Base-by-base conservation (phyloP, 2,113 vertebrate genomes). In the Vidua macroura region DNA sequence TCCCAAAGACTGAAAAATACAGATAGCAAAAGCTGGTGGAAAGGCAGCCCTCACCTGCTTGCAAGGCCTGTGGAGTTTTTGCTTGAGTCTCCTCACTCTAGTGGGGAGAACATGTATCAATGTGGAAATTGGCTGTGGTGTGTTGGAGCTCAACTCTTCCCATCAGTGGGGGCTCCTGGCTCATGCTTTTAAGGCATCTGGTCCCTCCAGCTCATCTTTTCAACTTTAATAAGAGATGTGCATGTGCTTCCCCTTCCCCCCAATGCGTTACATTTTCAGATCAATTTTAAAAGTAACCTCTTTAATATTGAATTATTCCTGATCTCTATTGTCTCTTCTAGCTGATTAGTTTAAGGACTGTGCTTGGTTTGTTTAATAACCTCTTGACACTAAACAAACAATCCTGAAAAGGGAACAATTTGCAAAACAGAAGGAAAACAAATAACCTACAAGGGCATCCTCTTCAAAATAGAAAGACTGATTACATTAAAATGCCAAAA, bases 381-480 rank as follows among this genome's bases (percentile, higher is more conserved):
- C 97, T 96, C 96, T 96, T 96, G 96, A 98, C 97, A 96, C 97
- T 98, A 96, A 98, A 97, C 93, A 98, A 98, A 98, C 97, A 98
- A 77, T 89, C 97, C 95, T 94, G 95, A 95, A 97, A 97, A 97
- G 96, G 96, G 97, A 97, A 97, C 97, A 96, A 97, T 98, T 98
- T 98, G 96, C 82, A 85, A 97, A 96, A 96, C 96, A 97, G 97
- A 94, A 97, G 93, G 94, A 97, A 98, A 97, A 98, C 97, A 98
- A 98, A 98, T 95, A 97, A 43, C 87, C 83, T 70, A 74, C 98
- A 98, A 98, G 98, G 98, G 97, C 98, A 98, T 13, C 25, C 64
- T 56, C 31, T 66, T 90, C 93, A 75, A 97, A 97, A 93, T 60
- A 78, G 92, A 83, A 89, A 59, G 87, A 94, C 96, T 91, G 97